Base-by-base conservation (phyloP, 2,113 vertebrate species). In the Vidua chalybeata region DNA sequence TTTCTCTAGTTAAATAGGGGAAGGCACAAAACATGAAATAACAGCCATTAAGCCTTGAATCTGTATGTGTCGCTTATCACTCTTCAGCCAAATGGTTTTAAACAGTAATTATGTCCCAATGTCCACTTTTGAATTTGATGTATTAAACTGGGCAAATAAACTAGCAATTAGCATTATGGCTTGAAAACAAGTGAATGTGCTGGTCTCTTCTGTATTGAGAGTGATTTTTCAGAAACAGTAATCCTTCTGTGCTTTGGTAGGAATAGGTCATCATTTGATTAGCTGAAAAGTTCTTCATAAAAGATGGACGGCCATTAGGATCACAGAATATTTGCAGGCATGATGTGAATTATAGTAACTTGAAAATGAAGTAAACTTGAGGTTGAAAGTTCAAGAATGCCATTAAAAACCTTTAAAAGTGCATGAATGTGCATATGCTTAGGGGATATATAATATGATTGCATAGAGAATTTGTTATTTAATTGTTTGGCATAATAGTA, bases 351-450 rank as follows among this genome's bases (percentile, higher is more conserved):
- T 93, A 74, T 51, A 87, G 82, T 83, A 87, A 85, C 67, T 95
- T 63, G 39, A 90, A 90, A 93, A 92, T 76, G 22, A 85, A 79
- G n/a, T 83, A 87, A 93, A 88, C 35, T 66, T 61, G 74, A 95
- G 87, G 87, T 89, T 96, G 95, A 91, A 94, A 94, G 95, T 96
- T 97, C 93, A 94, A 62, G 83, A 93, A 95, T 92, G 85, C 84
- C 66, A 82, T 90, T 92, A 94, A 94, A 92, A 94, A 55, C 9
- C 27, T 75, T 87, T 84, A 64, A 61, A 94, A 92, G 35, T 67
- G 17, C 71, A 62, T 80, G 71, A 90, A 63, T 75, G 67, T 84
- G 24, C 39, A 22, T 82, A 48, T 93, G 39, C 66, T 31, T 73
- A 37, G 43, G 35, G 62, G 37, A 77, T 86, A 73, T 69, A 72